A percentile compares a stretch with the other conserved stretches of the same genome.
Conservation (phyloP, 2,113 vertebrate genomes). For the Mus pahari region DNA sequence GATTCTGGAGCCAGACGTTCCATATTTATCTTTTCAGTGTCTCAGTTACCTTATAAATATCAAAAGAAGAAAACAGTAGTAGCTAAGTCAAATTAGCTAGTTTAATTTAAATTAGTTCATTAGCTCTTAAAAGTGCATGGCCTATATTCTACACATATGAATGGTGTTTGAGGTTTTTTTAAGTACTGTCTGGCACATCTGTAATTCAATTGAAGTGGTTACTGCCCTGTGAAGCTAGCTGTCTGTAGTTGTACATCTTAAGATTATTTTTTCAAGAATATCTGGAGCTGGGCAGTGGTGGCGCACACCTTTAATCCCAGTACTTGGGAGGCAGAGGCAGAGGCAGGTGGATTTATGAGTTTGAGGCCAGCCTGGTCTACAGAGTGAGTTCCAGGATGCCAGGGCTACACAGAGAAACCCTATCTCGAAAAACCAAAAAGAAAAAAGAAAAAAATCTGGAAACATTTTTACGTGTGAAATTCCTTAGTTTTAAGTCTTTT, state of each 20-base stretch:
- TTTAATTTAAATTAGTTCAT: neutral
- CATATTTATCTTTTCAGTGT: neutral
- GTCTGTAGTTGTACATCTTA: neutral
- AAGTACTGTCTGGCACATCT: neutral
- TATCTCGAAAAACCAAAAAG: no score
- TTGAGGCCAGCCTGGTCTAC: no score
- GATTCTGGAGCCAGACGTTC: neutral
- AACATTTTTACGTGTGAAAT: constrained; percentile 67
- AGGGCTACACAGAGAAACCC: no score
- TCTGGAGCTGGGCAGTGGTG: neutral
- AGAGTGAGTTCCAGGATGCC: no score
- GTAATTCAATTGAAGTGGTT: neutral
- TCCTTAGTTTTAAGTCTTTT: constrained; percentile 60
- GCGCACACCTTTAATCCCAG: no score
- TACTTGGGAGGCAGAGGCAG: no score
- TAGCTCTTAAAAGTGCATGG: neutral
- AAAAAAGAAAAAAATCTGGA: neutral
- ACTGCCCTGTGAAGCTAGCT: neutral
- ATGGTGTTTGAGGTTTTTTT: constrained; percentile 16
- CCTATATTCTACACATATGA: neutral
- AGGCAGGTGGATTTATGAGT: no score
- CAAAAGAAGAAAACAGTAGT: neutral
- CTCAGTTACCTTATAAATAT: neutral
- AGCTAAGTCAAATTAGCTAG: neutral
- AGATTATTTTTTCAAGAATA: constrained; percentile 51